A percentile compares a stretch with the other conserved stretches of the same genome.
phyloP scores from a whole-genome alignment of 1,140 invertebrate species.

The Ladona fulva region DNA sequence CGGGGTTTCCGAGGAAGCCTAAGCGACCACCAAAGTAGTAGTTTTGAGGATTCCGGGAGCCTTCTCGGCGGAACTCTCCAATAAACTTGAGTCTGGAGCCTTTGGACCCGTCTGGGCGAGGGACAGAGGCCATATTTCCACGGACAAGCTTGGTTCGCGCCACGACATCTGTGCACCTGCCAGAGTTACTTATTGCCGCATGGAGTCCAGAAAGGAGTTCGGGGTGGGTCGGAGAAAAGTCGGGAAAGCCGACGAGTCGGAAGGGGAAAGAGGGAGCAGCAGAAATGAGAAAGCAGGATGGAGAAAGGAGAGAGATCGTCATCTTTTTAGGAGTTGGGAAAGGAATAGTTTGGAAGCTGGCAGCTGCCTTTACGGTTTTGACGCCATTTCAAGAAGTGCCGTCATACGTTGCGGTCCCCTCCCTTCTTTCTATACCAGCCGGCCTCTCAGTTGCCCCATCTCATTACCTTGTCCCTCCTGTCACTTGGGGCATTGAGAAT shows the following conservation, averaged over 20 bases:
- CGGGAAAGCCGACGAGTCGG: not conserved
- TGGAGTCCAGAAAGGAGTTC: not conserved
- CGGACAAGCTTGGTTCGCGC: not conserved
- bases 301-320: not conserved
- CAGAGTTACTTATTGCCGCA: not conserved
- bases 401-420: not conserved
- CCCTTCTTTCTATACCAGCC: not conserved
- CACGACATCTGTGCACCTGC: slow-evolving; percentile 1
- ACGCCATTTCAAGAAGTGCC: not conserved
- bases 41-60: slow-evolving; percentile 6
- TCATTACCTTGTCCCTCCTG: not conserved
- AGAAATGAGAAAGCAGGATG: not conserved
- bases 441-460: not conserved
- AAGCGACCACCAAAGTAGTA: not conserved
- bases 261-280: not conserved
- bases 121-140: not conserved
- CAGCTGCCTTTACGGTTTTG: slow-evolving; percentile 3
- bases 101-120: not conserved
- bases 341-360: not conserved
- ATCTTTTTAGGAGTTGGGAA: not conserved
- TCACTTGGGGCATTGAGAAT: not conserved
- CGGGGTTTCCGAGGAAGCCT: not conserved
- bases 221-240: not conserved
- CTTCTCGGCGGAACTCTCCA: slow-evolving; percentile 1
- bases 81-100: not conserved